Base-by-base conservation (phyloP, 2,797 vertebrate genomes). In the Ambastaia sidthimunki region DNA sequence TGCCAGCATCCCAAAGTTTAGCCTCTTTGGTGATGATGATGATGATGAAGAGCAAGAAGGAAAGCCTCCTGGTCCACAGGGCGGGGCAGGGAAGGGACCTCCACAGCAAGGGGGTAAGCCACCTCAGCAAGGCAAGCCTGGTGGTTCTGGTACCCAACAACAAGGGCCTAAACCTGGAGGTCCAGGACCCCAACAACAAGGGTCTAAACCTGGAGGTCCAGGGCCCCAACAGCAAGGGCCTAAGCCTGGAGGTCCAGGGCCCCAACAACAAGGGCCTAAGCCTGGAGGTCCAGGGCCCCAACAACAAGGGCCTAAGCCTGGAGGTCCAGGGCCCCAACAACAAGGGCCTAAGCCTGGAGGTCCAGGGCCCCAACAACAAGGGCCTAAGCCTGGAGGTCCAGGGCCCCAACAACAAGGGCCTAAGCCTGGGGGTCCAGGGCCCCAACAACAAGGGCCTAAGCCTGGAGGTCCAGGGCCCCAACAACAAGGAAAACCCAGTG, bases 21-120 rank as follows among this genome's bases (percentile, higher is more conserved):
- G 93, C 87, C 94, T 97, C 37, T 99, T 99, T 91, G 97, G 95
- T 69, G 96, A 97, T 76, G 92, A 94, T 18, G 92, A 92, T 52
- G 92, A 89, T 10, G 90, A 92, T 65, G 89, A 92, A 37, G 34
- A 88, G 88, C 92, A 86, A 74, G 91, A 74, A 90, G 2, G 91
- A 55, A 79, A 77, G 66, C 16, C 54, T 48, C 41, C 65, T 60
- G 65, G 75, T 47, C 37, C 65, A 19, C 75, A 67, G 48, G 52
- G 52, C 47, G 75, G 37, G 19, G 65, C 2, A 54, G 93, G 93
- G 16, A 91, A 90, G 66, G 90, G 85, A 48, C 86, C 88, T 31
- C 47, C 52, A 10, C 77, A 84, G 74, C 74, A 86, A 66, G 55
- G 77, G 75, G 81, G 54, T 90, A 91, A 82, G 6, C 59, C 59